Base-by-base conservation (phyloP, 2,797 vertebrate species). In the Protosalanx chinensis region DNA sequence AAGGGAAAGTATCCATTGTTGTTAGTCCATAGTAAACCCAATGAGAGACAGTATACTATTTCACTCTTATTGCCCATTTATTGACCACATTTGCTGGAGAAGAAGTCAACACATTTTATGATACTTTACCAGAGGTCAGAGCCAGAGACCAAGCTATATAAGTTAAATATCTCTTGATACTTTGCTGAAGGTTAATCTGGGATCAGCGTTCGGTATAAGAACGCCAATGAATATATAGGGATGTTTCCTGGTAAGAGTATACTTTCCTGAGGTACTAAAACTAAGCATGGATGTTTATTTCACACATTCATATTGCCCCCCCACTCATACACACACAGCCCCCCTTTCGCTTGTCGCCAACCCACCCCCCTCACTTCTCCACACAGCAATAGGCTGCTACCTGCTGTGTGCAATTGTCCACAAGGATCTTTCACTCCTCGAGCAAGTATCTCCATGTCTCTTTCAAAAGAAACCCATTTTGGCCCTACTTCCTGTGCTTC, bases 1-100 rank as follows among this genome's bases (percentile, higher is more conserved):
- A 37, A 51, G 59, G 53, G 49, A 64, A 67, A 69, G 63, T 6
- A 74, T 64, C 10, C 68, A 65, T 72, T 73, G n/a, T 33, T 30
- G 51, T 57, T 4, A 46, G 59, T 76, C 27, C 35, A 64, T 20
- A 60, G 74, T 10, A 35, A 63, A 58, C 3, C 3, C 18, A 18
- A 30, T 70, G 64, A 74, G 27, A n/a, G 68, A 68, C 41, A 46
- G 41, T 46, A 46, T 13, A 46, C 41, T 12, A 46, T 35, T 35
- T 49, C 15, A 10, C 46, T 3, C n/a, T 56, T 56, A 46, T 46
- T 46, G 41, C 41, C 37, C 8, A 46, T 46, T 46, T 46, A 46
- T 46, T 46, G 41, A 46, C 41, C 10, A 46, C 12, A 46, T 46
- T 46, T 46, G 3, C 13, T 46, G 41, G 13, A 46, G 13, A 46